Conservation (phyloP, 2,888 invertebrate species). For the Caenorhabditis panamensis region DNA sequence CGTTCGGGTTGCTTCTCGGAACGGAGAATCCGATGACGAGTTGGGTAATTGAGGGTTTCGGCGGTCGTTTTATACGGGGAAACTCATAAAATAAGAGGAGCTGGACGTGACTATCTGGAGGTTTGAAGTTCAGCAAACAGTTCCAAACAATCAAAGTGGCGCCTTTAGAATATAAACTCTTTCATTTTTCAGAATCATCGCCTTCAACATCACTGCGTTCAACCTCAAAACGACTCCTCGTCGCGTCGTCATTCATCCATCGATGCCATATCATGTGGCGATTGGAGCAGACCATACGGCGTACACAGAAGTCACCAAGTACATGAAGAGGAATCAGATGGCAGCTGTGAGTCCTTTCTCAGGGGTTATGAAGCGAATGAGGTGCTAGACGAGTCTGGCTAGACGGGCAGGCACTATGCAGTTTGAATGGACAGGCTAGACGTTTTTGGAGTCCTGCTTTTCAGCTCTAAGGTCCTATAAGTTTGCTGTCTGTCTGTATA, state of each 20-base stretch:
- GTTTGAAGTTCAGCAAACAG: too few species aligned
- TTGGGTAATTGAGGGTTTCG: too few species aligned
- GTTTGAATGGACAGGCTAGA: too few species aligned
- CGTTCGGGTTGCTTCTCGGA: not conserved
- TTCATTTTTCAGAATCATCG: slow-evolving; percentile 88
- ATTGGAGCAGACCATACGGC: slow-evolving; percentile 98
- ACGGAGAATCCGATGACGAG: too few species aligned
- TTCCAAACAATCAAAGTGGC: too few species aligned
- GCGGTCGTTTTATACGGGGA: too few species aligned
- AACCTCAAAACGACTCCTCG: slow-evolving; percentile 94
- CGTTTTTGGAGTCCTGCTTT: too few species aligned
- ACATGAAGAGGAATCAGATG: slow-evolving; percentile 93
- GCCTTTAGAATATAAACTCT: too few species aligned
- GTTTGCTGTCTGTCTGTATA: too few species aligned
- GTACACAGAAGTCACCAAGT: slow-evolving; percentile 96
- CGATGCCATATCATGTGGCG: slow-evolving; percentile 91
- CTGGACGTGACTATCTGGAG: too few species aligned
- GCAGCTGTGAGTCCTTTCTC: slow-evolving; percentile 85
- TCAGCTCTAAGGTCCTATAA: not conserved
- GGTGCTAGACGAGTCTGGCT: not conserved
- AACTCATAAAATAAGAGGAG: too few species aligned
- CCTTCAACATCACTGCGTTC: slow-evolving; percentile 94
- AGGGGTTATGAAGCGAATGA: not conserved
- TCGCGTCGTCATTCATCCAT: slow-evolving; percentile 89
- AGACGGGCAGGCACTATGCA: not conserved